Conservation (phyloP, 2,888 invertebrate species). For the Athetis lepigone region DNA sequence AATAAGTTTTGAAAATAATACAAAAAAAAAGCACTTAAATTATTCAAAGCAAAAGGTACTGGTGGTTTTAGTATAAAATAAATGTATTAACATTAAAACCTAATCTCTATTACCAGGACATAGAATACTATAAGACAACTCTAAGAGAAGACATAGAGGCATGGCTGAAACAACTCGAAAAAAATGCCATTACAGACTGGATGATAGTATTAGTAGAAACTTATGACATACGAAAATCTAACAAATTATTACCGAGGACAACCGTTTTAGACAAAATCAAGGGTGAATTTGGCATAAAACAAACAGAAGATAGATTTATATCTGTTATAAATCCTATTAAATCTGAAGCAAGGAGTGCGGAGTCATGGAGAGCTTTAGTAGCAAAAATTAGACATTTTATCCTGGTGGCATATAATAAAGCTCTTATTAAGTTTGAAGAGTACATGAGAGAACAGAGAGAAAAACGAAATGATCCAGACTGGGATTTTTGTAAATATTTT, state of each 20-base stretch:
- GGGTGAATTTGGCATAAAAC: conserved; percentile 97
- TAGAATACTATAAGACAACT: conserved; percentile 96
- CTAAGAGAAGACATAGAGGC: conserved; percentile 97
- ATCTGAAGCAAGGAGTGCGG: conserved; percentile 96
- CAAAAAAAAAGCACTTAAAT: no score
- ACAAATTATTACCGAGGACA: conserved; percentile 97
- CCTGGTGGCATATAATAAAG: conserved; percentile 96
- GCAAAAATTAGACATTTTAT: conserved; percentile 95
- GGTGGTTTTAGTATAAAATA: no score
- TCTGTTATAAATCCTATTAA: conserved; percentile 97
- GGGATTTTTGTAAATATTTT: conserved; percentile 99
- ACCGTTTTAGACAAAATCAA: conserved; percentile 98
- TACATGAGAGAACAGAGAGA: conserved; percentile 97
- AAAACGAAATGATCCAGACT: conserved; percentile 96
- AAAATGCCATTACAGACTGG: conserved; percentile 96
- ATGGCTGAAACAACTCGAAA: conserved; percentile 95
- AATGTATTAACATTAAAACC: background rate
- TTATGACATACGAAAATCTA: conserved; percentile 97
- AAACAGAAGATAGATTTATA: conserved; percentile 95
- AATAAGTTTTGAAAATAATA: no score
- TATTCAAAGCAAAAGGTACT: no score
- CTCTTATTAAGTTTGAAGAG: conserved; percentile 96
- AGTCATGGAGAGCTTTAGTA: conserved; percentile 97
- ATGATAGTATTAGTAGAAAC: conserved; percentile 98
- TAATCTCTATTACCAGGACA: conserved; percentile 92